Conservation (phyloP, 2,113 vertebrate species). For the Nyctereutes procyonoides region DNA sequence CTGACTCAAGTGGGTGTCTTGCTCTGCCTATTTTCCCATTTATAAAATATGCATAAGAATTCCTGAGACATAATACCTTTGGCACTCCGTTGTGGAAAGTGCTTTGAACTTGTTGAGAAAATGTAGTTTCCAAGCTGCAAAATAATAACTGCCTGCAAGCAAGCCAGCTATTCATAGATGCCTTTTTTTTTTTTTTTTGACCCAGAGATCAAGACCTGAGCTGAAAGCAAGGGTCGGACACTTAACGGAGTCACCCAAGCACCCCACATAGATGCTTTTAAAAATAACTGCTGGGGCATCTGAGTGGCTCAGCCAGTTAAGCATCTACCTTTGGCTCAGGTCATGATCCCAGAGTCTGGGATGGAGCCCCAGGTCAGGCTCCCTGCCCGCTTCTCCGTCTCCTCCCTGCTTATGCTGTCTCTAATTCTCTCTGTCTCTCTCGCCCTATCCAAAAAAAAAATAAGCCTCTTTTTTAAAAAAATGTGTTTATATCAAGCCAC, state of each 20-base stretch:
- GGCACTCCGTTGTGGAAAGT: background rate
- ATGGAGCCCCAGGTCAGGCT: no score
- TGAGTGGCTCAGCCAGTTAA: no score
- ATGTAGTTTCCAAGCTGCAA: background rate
- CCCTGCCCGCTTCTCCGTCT: no score
- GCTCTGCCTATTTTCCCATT: background rate
- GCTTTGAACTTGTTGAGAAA: background rate
- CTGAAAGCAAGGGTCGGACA: no score
- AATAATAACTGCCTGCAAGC: background rate
- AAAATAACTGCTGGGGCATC: background rate
- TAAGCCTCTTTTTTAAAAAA: background rate
- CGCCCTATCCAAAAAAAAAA: no score
- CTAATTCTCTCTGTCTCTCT: no score
- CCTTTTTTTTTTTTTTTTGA: no score
- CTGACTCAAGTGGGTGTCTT: background rate
- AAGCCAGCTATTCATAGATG: background rate
- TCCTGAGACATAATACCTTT: background rate
- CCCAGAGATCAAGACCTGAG: no score
- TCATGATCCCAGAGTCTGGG: no score
- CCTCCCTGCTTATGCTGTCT: no score
- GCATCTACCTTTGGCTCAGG: no score
- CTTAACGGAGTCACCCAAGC: no score
- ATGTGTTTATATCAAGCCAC: background rate
- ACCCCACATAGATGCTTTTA: background rate
- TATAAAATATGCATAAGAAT: constrained; percentile 8